Conservation (phyloP, 2,113 vertebrate species). For the human (Homo sapiens) region GRCh38 chr13:39051001-39051500, state of each 20-base stretch:
- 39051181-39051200: not conserved
- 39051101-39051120: not conserved
- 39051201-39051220: not conserved
- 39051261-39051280: not conserved
- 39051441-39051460: constrained; percentile 21
- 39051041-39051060: not conserved
- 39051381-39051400: not conserved
- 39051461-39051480: not conserved
- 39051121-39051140: not conserved
- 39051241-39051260: not conserved
- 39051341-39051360: not conserved
- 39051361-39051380: not conserved
- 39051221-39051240: not conserved
- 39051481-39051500: not conserved
- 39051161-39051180: not conserved
- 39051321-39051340: constrained; percentile 80
- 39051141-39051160: not conserved
- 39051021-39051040: not conserved
- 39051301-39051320: not conserved
- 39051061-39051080: not conserved
- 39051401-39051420: not conserved
- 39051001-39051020: not conserved
- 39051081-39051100: not conserved
- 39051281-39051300: not conserved
- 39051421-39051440: not conserved